Conservation (phyloP, 2,888 invertebrate species). For the Minunthozetes semirufus region DNA sequence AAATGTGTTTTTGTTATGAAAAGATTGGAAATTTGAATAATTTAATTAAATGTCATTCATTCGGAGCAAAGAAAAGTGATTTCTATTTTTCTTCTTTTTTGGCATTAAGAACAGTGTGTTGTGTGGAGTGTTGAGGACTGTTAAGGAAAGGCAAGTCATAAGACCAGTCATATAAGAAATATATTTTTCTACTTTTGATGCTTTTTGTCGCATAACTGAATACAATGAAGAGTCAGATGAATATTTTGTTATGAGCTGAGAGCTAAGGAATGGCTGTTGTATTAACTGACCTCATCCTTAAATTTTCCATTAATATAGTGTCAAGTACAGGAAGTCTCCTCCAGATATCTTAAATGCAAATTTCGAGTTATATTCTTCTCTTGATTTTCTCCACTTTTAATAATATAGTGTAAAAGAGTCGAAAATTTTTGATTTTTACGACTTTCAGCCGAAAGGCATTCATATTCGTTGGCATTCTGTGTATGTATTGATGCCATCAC, state of each 20-base stretch:
- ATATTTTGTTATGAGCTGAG: not conserved
- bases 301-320: constrained; percentile 26
- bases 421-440: not conserved
- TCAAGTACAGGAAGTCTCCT: constrained; percentile 24
- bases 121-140: constrained; percentile 2
- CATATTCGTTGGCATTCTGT: not conserved
- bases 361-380: not conserved
- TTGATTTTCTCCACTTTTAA: constrained; percentile 10
- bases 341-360: constrained; percentile 19
- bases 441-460: constrained; percentile 12
- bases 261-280: not conserved
- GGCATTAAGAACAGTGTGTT: not conserved
- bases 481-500: not conserved
- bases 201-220: constrained; percentile 10
- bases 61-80: not conserved
- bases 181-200: not conserved
- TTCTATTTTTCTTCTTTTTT: constrained; percentile 18
- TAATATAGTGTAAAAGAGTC: constrained; percentile 19
- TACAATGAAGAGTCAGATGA: constrained; percentile 16
- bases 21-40: constrained; percentile 19
- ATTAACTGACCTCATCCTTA: constrained; percentile 11
- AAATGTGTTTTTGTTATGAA: constrained; percentile 10
- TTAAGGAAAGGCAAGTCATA: not conserved
- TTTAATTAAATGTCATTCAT: constrained; percentile 23
- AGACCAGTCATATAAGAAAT: not conserved